Conservation (phyloP, 1,140 invertebrate genomes). For the Lamellibrachia luymesi region DNA sequence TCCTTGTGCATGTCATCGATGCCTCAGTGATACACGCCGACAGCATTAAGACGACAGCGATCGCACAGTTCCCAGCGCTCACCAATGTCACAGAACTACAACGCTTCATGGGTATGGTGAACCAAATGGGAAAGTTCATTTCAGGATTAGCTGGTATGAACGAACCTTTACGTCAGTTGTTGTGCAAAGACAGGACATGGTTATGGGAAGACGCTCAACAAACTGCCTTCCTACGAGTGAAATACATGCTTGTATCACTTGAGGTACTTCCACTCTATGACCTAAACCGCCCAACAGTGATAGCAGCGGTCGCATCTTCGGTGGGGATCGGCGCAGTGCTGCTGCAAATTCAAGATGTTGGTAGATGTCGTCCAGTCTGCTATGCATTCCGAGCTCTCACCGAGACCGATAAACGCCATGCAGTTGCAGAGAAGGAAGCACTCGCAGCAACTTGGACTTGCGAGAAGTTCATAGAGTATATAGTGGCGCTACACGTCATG, state of each 20-base stretch:
- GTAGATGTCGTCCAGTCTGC: slow-evolving; percentile 40
- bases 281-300: slow-evolving; percentile 4
- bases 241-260: slow-evolving; percentile 29
- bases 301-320: slow-evolving; percentile 27
- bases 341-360: slow-evolving; percentile 28
- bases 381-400: slow-evolving; percentile 52
- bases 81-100: slow-evolving; percentile 33
- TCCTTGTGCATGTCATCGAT: slow-evolving; percentile 15
- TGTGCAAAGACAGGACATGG: slow-evolving; percentile 25
- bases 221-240: slow-evolving; percentile 21
- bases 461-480: slow-evolving; percentile 53
- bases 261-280: slow-evolving; percentile 29
- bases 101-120: slow-evolving; percentile 34
- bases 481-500: slow-evolving; percentile 47
- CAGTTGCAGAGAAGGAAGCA: slow-evolving; percentile 58
- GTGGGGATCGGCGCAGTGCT: slow-evolving; percentile 34
- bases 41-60: slow-evolving; percentile 44
- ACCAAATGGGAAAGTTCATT: slow-evolving; percentile 27
- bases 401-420: slow-evolving; percentile 46
- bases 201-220: slow-evolving; percentile 23
- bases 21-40: slow-evolving; percentile 19
- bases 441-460: slow-evolving; percentile 47
- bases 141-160: slow-evolving; percentile 19
- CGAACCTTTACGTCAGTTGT: slow-evolving; percentile 23
- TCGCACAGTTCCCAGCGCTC: slow-evolving; percentile 18